Conservation (phyloP, 2,888 invertebrate species). For the Xanthia togata region DNA sequence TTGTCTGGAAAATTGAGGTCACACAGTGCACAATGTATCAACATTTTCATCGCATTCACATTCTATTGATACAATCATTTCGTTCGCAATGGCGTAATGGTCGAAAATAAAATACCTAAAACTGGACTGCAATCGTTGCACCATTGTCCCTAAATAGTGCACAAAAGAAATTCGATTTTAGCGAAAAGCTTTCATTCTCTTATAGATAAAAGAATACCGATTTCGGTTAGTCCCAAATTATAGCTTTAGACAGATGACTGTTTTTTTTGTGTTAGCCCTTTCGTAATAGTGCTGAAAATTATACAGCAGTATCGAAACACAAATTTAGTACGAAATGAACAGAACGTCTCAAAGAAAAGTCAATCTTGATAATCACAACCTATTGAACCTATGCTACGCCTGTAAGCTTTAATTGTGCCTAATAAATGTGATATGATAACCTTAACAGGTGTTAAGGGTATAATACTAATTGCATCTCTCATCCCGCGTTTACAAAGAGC, state of each 20-base stretch:
- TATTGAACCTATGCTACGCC: not conserved
- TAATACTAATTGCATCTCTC: constrained; percentile 16
- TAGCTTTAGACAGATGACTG: constrained; percentile 3
- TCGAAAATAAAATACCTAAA: constrained; percentile 85
- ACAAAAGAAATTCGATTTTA: constrained; percentile 83
- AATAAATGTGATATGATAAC: constrained; percentile 4
- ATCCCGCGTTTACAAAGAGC: not conserved
- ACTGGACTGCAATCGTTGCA: constrained; percentile 83
- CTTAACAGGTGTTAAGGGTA: not conserved
- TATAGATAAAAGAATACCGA: constrained; percentile 71
- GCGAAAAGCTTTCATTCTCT: constrained; percentile 73
- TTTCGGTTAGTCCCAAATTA: constrained; percentile 65
- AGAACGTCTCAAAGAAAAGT: not conserved
- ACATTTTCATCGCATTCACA: constrained; percentile 71
- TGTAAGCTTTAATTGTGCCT: not conserved
- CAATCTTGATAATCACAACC: not conserved
- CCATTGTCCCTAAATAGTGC: constrained; percentile 86
- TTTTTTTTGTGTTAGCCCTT: constrained; percentile 24
- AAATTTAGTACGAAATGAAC: not conserved
- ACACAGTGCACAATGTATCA: constrained; percentile 66
- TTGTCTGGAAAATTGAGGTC: constrained; percentile 59
- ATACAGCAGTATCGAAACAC: not conserved
- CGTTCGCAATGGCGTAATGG: constrained; percentile 82
- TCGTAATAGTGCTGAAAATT: not conserved
- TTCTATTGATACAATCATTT: constrained; percentile 84